A percentile compares a stretch with the other conserved stretches of the same genome.
Evolutionary conservation across 1,140 invertebrate species (phyloP).

Genomic region (Bombus ignitus): DNA sequence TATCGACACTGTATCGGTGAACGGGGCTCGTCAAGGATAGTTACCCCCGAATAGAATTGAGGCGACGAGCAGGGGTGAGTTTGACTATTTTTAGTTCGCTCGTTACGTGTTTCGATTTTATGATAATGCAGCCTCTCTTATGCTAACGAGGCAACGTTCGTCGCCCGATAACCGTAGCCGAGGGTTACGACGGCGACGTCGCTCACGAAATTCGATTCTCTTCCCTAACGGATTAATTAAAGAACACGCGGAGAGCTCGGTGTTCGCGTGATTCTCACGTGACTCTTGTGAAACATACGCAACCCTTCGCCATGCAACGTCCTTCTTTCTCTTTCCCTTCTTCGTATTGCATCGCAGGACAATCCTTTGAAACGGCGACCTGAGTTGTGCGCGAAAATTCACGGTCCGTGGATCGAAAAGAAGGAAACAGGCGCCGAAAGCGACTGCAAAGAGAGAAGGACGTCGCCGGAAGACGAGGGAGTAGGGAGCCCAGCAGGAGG

Average conservation of each 20-base stretch:
- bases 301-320: background rate
- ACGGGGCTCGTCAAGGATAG: slow-evolving; percentile 7
- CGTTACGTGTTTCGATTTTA: slow-evolving; percentile 45
- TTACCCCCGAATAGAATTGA: slow-evolving; percentile 20
- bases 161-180: slow-evolving; percentile 15
- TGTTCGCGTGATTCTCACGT: background rate
- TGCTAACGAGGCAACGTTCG: slow-evolving; percentile 38
- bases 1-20: background rate
- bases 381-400: slow-evolving; percentile 22
- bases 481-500: background rate
- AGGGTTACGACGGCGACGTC: background rate
- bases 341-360: background rate
- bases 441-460: background rate
- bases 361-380: slow-evolving; percentile 11
- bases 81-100: slow-evolving; percentile 29
- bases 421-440: slow-evolving; percentile 10
- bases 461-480: slow-evolving; percentile 3
- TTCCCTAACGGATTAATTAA: slow-evolving; percentile 10
- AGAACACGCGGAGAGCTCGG: too few relatives aligned
- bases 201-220: slow-evolving; percentile 8
- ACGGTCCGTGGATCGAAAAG: slow-evolving; percentile 27
- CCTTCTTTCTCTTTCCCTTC: background rate
- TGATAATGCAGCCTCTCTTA: slow-evolving; percentile 11
- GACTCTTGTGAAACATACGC: background rate
- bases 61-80: slow-evolving; percentile 28